These are phyloP conservation scores for Chlorops oryzae DNA, from an alignment of 1,140 invertebrate species.

Conservation along the genomic window DNA sequence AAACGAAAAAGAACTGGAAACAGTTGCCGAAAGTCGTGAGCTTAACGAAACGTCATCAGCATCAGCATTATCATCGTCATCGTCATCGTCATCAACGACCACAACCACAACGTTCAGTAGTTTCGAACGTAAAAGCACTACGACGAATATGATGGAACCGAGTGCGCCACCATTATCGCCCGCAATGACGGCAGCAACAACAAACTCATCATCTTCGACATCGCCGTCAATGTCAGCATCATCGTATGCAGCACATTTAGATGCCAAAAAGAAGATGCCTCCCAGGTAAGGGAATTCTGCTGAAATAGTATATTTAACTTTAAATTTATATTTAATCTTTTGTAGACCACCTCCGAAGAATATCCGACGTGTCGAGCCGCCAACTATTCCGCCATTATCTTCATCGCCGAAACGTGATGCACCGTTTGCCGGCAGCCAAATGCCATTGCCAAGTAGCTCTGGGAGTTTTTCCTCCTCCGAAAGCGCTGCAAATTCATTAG, in stretches of 20 bases:
- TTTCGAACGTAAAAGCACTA: constrained; percentile 11
- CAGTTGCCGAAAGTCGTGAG: background rate
- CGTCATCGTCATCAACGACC: constrained; percentile 1
- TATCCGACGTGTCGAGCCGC: constrained; percentile 54
- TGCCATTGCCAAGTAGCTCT: constrained; percentile 32
- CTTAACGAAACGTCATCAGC: background rate
- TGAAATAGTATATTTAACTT: background rate
- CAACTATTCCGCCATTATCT: constrained; percentile 49
- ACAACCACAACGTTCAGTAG: constrained; percentile 14
- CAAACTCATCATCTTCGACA: constrained; percentile 42
- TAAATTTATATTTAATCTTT: constrained; percentile 8
- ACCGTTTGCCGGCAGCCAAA: constrained; percentile 31
- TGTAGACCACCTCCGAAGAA: constrained; percentile 59
- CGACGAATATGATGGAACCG: constrained; percentile 19
- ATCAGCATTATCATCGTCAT: too few species aligned
- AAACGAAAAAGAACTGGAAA: constrained; percentile 40
- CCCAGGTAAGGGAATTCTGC: constrained; percentile 50
- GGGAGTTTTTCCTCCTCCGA: constrained; percentile 27
- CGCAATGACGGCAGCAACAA: too few species aligned
- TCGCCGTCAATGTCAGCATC: constrained; percentile 46
- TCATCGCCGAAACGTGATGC: constrained; percentile 43
- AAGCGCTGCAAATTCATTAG: constrained; percentile 42
- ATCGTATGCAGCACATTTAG: constrained; percentile 44
- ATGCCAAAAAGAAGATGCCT: constrained; percentile 56
- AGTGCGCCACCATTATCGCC: constrained; percentile 41